phyloP scores from a whole-genome alignment of 1,140 invertebrate genomes.

The Ridgeia piscesae region DNA sequence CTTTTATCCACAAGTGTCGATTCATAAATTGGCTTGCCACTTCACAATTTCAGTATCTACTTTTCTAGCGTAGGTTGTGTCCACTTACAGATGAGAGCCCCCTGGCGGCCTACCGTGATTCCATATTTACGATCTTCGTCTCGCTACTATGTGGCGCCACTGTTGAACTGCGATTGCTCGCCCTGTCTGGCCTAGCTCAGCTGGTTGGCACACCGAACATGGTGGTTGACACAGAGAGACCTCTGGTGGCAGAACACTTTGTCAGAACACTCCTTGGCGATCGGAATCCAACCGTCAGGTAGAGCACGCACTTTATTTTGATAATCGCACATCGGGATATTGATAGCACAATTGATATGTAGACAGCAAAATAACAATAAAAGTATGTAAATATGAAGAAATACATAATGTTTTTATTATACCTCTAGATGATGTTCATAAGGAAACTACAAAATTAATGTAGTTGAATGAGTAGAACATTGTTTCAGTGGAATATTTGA shows the following conservation, averaged over 20 bases:
- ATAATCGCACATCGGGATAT: no score
- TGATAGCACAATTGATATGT: no score
- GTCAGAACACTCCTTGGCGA: slow-evolving; percentile 2
- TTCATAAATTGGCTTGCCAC: no score
- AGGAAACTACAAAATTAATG: no score
- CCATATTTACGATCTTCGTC: slow-evolving; percentile 15
- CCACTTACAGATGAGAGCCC: slow-evolving; percentile 4
- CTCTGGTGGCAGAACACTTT: slow-evolving; percentile 10
- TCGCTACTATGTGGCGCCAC: slow-evolving; percentile 16
- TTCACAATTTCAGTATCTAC: not conserved
- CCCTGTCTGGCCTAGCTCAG: slow-evolving; percentile 8
- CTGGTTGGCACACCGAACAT: slow-evolving; percentile 12
- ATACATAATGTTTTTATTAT: no score
- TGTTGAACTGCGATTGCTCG: slow-evolving; percentile 7
- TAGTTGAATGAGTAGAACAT: no score
- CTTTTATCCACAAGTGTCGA: no score
- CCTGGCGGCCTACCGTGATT: not conserved
- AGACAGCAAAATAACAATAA: no score
- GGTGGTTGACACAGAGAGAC: slow-evolving; percentile 10
- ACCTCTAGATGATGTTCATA: no score
- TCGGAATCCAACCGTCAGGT: not conserved
- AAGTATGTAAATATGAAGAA: no score
- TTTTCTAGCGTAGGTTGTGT: not conserved
- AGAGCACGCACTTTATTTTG: not conserved
- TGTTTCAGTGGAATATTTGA: no score